These are phyloP conservation scores for Plestiodon gilberti DNA, from an alignment of 2,113 vertebrate species.

Conservation along the genomic window DNA sequence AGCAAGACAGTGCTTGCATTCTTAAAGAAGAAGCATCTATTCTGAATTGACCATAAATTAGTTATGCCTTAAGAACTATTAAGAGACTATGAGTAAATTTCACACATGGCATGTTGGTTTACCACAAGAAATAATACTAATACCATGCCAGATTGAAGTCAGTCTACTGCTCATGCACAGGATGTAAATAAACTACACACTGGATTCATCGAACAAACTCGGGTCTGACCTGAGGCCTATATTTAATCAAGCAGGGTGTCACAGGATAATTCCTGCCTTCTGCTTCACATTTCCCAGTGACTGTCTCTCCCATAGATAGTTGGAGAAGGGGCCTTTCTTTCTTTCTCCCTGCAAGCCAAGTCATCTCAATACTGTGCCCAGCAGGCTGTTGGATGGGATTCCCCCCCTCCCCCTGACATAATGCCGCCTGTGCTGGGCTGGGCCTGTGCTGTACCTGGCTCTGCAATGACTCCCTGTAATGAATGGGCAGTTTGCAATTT, in stretches of 20 bases:
- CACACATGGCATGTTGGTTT: no score
- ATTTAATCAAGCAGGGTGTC: background rate
- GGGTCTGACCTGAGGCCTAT: background rate
- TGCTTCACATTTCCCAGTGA: background rate
- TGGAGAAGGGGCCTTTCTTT: background rate
- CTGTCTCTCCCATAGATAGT: background rate
- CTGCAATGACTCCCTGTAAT: accelerated
- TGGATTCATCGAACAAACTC: background rate
- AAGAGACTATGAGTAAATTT: background rate
- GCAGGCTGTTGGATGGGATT: background rate
- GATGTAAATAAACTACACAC: background rate
- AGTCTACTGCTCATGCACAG: background rate
- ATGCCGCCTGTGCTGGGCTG: accelerated
- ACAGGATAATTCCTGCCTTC: background rate
- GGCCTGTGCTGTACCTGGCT: background rate
- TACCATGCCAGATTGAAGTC: background rate
- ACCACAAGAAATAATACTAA: no score
- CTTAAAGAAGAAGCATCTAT: background rate
- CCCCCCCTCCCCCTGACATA: background rate
- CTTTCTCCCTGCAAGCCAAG: background rate
- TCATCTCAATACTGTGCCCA: background rate
- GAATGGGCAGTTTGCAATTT: accelerated
- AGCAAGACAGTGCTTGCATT: background rate
- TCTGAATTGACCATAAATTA: background rate
- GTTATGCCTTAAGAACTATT: background rate